Evolutionary conservation across 1,140 invertebrate genomes (phyloP).

Genomic region (Drosophila bifasciata): DNA sequence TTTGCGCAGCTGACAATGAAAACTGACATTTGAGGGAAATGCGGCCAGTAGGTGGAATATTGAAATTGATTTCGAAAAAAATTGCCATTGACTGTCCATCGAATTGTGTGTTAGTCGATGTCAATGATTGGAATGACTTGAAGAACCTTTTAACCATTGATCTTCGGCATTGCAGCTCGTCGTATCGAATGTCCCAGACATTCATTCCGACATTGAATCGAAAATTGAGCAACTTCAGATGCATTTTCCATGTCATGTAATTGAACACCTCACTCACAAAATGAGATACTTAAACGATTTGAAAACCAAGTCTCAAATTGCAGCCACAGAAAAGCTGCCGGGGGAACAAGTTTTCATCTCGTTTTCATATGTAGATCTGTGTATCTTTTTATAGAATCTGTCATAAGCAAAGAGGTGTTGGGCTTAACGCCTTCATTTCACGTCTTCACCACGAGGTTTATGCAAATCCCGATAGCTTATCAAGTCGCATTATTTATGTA

Average conservation of each 20-base stretch:
- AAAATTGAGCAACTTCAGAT: slow-evolving; percentile 43
- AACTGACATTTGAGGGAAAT: slow-evolving; percentile 55
- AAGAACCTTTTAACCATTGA: slow-evolving; percentile 17
- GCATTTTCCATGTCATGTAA: slow-evolving; percentile 69
- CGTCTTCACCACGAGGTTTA: slow-evolving; percentile 44
- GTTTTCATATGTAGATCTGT: slow-evolving; percentile 17
- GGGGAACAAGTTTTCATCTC: slow-evolving; percentile 34
- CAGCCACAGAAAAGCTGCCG: slow-evolving; percentile 19
- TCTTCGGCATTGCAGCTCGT: neutral
- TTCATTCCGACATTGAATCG: slow-evolving; percentile 45
- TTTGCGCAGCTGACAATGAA: slow-evolving; percentile 44
- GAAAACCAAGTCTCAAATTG: slow-evolving; percentile 29
- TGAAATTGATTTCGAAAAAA: neutral
- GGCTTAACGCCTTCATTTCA: slow-evolving; percentile 48
- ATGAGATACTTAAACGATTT: slow-evolving; percentile 46
- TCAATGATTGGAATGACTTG: slow-evolving; percentile 6
- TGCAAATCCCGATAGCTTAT: slow-evolving; percentile 68
- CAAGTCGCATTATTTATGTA: slow-evolving; percentile 51
- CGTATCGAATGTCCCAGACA: slow-evolving; percentile 36
- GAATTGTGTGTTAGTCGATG: too few relatives aligned
- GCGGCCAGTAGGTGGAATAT: slow-evolving; percentile 30
- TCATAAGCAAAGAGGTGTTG: slow-evolving; percentile 52
- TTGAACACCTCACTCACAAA: slow-evolving; percentile 64
- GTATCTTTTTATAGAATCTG: slow-evolving; percentile 19
- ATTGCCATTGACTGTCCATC: neutral